A percentile compares a stretch with the other conserved stretches of the same genome.
These are phyloP conservation scores for Drosophila seguyi DNA, from an alignment of 1,140 invertebrate species.

Conservation along the genomic window DNA sequence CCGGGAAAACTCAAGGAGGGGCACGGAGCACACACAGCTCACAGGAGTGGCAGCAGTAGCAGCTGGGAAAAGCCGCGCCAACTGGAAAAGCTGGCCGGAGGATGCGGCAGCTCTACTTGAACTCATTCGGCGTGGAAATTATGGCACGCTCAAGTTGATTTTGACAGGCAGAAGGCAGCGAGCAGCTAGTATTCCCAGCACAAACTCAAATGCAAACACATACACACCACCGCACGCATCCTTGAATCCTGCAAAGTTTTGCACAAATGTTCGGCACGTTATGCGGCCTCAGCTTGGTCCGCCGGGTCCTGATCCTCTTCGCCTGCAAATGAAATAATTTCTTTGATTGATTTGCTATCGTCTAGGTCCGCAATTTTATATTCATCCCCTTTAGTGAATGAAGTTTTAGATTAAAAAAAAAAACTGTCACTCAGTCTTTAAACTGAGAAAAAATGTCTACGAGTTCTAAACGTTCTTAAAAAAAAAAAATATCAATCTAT, in stretches of 20 bases:
- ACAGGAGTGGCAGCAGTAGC: constrained; percentile 1
- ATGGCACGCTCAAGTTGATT: constrained; percentile 77
- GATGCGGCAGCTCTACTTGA: constrained; percentile 69
- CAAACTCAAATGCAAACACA: constrained; percentile 35
- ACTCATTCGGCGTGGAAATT: constrained; percentile 79
- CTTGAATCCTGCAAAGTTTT: constrained; percentile 68
- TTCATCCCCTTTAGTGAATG: not conserved
- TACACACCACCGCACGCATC: constrained; percentile 39
- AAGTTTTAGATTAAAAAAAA: not conserved
- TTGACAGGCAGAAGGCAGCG: constrained; percentile 62
- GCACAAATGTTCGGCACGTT: constrained; percentile 63
- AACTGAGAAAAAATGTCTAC: not conserved
- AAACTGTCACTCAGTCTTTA: too few species aligned
- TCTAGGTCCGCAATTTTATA: not conserved
- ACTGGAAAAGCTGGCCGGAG: constrained; percentile 34
- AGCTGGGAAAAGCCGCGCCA: constrained; percentile 11
- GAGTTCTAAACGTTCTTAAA: not conserved
- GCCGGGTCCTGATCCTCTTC: constrained; percentile 11
- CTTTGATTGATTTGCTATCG: not conserved
- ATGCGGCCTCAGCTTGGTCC: constrained; percentile 30
- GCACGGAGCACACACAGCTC: not conserved
- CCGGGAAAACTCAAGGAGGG: constrained; percentile 23
- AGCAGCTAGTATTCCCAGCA: constrained; percentile 35
- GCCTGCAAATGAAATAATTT: constrained; percentile 26
- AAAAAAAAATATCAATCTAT: accelerated